Conservation (phyloP, 2,797 vertebrate species). For the Ispidina lecontei region DNA sequence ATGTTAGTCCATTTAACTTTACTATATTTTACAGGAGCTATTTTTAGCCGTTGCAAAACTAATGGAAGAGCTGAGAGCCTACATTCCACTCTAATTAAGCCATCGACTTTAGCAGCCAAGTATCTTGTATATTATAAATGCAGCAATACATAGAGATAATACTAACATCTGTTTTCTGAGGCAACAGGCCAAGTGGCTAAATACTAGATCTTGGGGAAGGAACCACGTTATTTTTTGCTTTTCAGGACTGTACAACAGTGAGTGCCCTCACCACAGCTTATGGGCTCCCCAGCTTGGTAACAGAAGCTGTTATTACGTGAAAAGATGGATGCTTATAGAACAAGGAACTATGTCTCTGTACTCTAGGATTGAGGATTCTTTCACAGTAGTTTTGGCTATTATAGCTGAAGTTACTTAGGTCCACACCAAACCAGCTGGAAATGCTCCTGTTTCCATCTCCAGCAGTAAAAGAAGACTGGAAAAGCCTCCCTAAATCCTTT, state of each 20-base stretch:
- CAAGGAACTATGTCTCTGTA: not conserved
- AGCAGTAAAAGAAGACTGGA: not conserved
- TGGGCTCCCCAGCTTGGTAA: not conserved
- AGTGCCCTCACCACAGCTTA: not conserved
- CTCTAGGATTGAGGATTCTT: not conserved
- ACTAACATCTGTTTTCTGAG: conserved; percentile 62
- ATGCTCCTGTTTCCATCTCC: not conserved
- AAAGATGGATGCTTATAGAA: not conserved
- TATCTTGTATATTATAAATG: conserved; percentile 57
- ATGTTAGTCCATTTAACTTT: conserved; percentile 13
- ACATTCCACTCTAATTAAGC: conserved; percentile 68
- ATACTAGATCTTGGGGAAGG: conserved; percentile 4
- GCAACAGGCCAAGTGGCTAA: conserved; percentile 49
- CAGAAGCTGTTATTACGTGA: not conserved
- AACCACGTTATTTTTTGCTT: conserved; percentile 30
- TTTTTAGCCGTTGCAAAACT: conserved; percentile 63
- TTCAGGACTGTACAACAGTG: conserved; percentile 16
- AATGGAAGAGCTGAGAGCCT: conserved; percentile 46
- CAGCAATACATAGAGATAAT: conserved; percentile 60
- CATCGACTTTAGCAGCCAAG: conserved; percentile 46
- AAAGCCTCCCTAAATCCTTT: not conserved
- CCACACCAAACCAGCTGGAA: not conserved
- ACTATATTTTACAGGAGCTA: conserved; percentile 26
- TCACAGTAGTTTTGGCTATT: not conserved
- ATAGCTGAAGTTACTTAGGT: not conserved